Percentiles rank a stretch among this genome's conserved stretches.
Conservation (phyloP, 2,797 vertebrate genomes). For the Falco biarmicus region DNA sequence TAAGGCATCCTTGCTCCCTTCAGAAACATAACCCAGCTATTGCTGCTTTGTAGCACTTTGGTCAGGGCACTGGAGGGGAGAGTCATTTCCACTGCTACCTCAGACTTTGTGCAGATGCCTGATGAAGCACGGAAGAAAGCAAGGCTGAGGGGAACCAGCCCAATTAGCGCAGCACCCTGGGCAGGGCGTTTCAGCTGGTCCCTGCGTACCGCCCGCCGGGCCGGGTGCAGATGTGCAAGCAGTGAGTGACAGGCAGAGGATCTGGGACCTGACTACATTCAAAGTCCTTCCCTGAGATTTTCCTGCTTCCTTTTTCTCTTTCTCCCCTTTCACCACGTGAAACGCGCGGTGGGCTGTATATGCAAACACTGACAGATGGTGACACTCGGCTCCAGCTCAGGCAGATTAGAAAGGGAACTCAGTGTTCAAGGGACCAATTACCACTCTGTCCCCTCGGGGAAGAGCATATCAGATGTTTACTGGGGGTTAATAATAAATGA, state of each 20-base stretch:
- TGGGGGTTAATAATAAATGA: slow-evolving; percentile 78
- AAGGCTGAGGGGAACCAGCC: neutral
- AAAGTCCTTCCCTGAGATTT: slow-evolving; percentile 50
- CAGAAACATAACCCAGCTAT: neutral
- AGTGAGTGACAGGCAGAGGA: slow-evolving; percentile 26
- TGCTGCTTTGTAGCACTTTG: neutral
- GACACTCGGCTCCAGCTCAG: slow-evolving; percentile 71
- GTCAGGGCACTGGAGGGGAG: neutral
- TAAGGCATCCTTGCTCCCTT: neutral
- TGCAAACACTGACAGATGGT: slow-evolving; percentile 80
- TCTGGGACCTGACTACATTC: slow-evolving; percentile 11
- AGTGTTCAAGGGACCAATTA: slow-evolving; percentile 79
- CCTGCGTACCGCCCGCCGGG: neutral
- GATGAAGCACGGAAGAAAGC: slow-evolving; percentile 1
- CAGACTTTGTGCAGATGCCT: neutral
- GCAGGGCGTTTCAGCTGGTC: slow-evolving; percentile 17
- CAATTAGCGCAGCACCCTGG: slow-evolving; percentile 49
- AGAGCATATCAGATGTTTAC: slow-evolving; percentile 78
- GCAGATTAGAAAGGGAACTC: slow-evolving; percentile 76
- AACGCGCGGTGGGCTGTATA: slow-evolving; percentile 45
- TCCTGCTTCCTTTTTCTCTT: slow-evolving; percentile 57
- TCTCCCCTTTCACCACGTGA: slow-evolving; percentile 59
- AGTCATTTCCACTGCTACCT: neutral
- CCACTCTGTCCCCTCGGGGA: slow-evolving; percentile 77
- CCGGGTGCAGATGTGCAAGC: slow-evolving; percentile 13